These are phyloP conservation scores for Xylophagus ater DNA, from an alignment of 2,888 invertebrate species.

Conservation along the genomic window DNA sequence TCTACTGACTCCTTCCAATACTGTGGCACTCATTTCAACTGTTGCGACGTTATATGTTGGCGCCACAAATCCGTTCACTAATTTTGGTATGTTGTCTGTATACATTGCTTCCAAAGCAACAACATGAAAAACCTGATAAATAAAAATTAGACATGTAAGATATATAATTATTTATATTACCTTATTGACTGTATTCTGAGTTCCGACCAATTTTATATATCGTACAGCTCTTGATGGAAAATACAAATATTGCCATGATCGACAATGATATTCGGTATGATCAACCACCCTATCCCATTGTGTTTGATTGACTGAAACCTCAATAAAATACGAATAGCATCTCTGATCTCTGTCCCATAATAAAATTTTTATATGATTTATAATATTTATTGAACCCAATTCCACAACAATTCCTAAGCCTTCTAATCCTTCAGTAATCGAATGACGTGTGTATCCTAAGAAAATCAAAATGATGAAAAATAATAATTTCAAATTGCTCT, in stretches of 20 bases:
- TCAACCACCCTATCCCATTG: slow-evolving; percentile 93
- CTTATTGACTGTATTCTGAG: slow-evolving; percentile 90
- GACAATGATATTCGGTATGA: slow-evolving; percentile 82
- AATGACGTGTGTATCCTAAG: slow-evolving; percentile 69
- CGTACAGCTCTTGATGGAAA: slow-evolving; percentile 82
- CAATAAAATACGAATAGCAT: slow-evolving; percentile 43
- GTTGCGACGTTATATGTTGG: slow-evolving; percentile 90
- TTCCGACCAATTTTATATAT: slow-evolving; percentile 73
- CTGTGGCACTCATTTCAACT: slow-evolving; percentile 77
- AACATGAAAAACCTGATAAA: slow-evolving; percentile 65
- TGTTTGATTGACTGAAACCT: slow-evolving; percentile 88
- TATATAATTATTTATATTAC: slow-evolving; percentile 36
- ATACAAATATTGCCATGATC: slow-evolving; percentile 93
- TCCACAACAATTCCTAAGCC: slow-evolving; percentile 77
- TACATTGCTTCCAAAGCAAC: slow-evolving; percentile 87
- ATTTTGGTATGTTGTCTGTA: slow-evolving; percentile 60
- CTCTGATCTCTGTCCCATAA: slow-evolving; percentile 91
- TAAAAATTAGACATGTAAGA: neutral
- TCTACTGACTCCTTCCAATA: slow-evolving; percentile 91
- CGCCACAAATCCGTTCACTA: slow-evolving; percentile 64
- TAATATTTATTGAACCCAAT: slow-evolving; percentile 71
- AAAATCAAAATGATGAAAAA: neutral
- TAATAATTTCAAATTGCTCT: no score
- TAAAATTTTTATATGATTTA: slow-evolving; percentile 86
- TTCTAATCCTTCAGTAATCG: slow-evolving; percentile 65